Evolutionary conservation across 37 sponge, comb jelly and placozoan genomes (phyloP).

Genomic region (Lycopodina hypogea): DNA sequence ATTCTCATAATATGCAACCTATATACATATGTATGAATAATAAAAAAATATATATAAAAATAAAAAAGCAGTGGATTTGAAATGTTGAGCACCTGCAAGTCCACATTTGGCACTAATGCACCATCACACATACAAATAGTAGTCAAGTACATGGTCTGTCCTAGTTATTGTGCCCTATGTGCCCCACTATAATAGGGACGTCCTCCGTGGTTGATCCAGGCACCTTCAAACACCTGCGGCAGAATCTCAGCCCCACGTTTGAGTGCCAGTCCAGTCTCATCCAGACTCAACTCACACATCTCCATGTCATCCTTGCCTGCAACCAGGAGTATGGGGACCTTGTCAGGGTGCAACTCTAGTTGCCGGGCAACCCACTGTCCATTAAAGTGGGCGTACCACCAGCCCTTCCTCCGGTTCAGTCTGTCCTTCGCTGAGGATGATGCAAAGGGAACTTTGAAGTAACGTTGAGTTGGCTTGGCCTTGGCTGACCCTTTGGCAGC

Average conservation of each 20-base stretch:
- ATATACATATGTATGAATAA: too few relatives aligned
- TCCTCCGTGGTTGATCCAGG: slow-evolving; percentile 84
- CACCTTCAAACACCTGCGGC: slow-evolving; percentile 80
- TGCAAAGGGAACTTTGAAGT: slow-evolving; percentile 93
- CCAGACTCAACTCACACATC: slow-evolving; percentile 94
- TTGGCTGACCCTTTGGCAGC: not conserved
- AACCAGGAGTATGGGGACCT: slow-evolving; percentile 70
- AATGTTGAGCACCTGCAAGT: too few relatives aligned
- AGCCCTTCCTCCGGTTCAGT: slow-evolving; percentile 76
- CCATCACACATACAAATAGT: too few relatives aligned
- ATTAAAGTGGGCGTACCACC: slow-evolving; percentile 99
- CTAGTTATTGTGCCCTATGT: too few relatives aligned
- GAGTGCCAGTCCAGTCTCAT: slow-evolving; percentile 88
- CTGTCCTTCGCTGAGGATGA: slow-evolving; percentile 50
- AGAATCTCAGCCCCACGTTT: slow-evolving; percentile 93
- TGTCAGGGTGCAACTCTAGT: slow-evolving; percentile 89
- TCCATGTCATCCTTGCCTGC: slow-evolving; percentile 95
- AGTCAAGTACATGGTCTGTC: too few relatives aligned
- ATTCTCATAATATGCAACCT: too few relatives aligned
- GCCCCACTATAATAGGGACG: too few relatives aligned
- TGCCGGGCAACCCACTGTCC: slow-evolving; percentile 97
- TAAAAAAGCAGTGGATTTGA: too few relatives aligned
- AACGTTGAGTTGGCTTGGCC: slow-evolving; percentile 64
- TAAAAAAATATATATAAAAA: too few relatives aligned
- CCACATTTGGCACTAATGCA: too few relatives aligned